These are phyloP conservation scores for Myiotriccus ornatus DNA, from an alignment of 2,797 vertebrate species.

Conservation along the genomic window DNA sequence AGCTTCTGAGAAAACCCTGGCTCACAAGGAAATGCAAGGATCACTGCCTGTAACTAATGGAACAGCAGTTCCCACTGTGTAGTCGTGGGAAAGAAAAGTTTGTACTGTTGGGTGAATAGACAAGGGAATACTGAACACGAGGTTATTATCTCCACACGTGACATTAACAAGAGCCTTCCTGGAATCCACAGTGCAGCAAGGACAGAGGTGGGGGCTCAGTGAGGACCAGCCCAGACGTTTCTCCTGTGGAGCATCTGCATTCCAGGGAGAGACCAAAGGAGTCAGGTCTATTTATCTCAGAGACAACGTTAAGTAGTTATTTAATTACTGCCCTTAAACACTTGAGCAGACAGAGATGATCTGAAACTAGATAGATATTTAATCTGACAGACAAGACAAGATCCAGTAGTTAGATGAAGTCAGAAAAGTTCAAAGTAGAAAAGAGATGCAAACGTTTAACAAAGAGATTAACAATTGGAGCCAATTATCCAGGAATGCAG, in stretches of 20 bases:
- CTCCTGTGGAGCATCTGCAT: neutral
- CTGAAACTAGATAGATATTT: slow-evolving; percentile 3
- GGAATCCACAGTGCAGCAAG: neutral
- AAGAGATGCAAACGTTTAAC: neutral
- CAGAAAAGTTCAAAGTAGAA: slow-evolving; percentile 8
- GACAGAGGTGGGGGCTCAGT: neutral
- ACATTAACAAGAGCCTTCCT: neutral
- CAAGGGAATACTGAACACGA: slow-evolving; percentile 42
- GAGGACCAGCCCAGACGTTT: neutral
- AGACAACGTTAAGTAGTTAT: neutral
- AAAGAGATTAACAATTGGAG: neutral
- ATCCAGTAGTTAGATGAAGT: neutral
- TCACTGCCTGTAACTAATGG: neutral
- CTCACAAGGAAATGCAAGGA: neutral
- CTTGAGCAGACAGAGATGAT: neutral
- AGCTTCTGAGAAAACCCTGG: neutral
- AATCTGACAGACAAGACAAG: slow-evolving; percentile 30
- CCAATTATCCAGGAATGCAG: neutral
- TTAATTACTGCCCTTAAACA: slow-evolving; percentile 47
- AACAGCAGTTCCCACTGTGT: neutral
- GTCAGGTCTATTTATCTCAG: neutral
- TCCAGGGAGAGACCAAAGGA: neutral
- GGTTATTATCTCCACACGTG: neutral
- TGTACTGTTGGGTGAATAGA: neutral
- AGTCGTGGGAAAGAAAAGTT: slow-evolving; percentile 51